Percentiles rank a stretch among this genome's conserved stretches.
These are phyloP conservation scores for Entomobrya multifasciata DNA, from an alignment of 2,888 invertebrate species.

Conservation along the genomic window DNA sequence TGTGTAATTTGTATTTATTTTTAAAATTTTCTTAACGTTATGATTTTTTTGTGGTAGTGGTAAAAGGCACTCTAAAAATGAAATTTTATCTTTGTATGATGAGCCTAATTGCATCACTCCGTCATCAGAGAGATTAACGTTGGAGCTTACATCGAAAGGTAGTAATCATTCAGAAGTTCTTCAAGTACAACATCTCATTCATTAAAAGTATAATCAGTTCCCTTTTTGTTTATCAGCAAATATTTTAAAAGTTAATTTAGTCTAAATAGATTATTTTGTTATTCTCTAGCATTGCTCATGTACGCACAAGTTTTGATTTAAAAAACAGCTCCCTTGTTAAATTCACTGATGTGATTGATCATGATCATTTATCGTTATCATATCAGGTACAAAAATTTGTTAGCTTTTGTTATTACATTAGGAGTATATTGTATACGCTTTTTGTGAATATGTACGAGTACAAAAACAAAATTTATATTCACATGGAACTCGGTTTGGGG, in stretches of 20 bases:
- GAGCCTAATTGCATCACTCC: too few relatives aligned
- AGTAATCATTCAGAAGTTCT: too few relatives aligned
- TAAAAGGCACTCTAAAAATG: constrained; percentile 1
- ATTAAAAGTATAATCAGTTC: background rate
- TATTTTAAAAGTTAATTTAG: background rate
- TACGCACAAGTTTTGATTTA: background rate
- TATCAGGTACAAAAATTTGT: constrained; percentile 60
- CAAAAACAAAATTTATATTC: constrained; percentile 60
- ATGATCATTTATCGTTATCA: constrained; percentile 1
- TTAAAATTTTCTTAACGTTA: background rate
- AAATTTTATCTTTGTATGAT: background rate
- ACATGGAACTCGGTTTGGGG: constrained; percentile 83
- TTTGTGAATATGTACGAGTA: too few relatives aligned
- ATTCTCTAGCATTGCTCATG: background rate
- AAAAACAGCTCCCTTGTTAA: constrained; percentile 4
- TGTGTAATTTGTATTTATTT: background rate
- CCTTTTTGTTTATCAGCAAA: background rate
- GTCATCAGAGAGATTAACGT: too few relatives aligned
- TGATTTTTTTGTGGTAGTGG: background rate
- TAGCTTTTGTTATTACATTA: constrained; percentile 25
- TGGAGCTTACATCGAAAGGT: too few relatives aligned
- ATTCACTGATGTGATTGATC: constrained; percentile 6
- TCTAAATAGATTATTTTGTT: background rate
- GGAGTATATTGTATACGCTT: background rate
- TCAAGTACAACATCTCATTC: too few relatives aligned